Base-by-base conservation (phyloP, 2,888 invertebrate species). In the Ophion ellenae region DNA sequence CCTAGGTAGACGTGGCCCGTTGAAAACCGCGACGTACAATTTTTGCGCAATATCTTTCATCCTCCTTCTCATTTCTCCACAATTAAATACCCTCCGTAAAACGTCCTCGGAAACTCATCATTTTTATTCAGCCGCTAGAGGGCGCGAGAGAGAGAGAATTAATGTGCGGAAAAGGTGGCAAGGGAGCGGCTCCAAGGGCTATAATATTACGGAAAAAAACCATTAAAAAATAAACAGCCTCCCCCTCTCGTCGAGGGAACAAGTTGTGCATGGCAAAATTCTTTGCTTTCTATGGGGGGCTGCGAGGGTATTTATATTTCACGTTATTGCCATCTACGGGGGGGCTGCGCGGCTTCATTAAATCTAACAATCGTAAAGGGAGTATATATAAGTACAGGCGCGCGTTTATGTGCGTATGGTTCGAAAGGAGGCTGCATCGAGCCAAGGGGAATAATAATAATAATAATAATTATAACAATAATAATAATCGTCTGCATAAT, bases 361-460 rank as follows among this genome's bases (percentile, higher is more conserved):
- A 78, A 79, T 75, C 70, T 73, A 78, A 78, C 82, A 75, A 82
- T 82, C 82, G 70, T 66, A 78, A 53, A 66, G 81, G 74, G 83
- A 66, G 53, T 66, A 66, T 36, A 73, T 73, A 67, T 14, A 71
- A 64, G 66, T 73, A 71, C 57, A 24, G 36, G 14, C 24, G 32
- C 24, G 24, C 6, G 20, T 63, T 47, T 53, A 57, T 57, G 66
- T 73, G n/a, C 11, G 40, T 75, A 64, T 66, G 61, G 61, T 24
- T 66, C 64, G 53, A 53, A 14, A 74, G 64, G 17, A 53, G 67
- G 61, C 53, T 53, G 71, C 73, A 2, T 61, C 11, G 61, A 36
- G 14, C 69, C 6, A 61, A 24, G 45, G 57, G 32, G 40, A 79
- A 79, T 83, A 83, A 78, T 63, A 74, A 83, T 67, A 61, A 79